Evolutionary conservation across 2,888 invertebrate species (phyloP).

Genomic region (Lypha dubia): DNA sequence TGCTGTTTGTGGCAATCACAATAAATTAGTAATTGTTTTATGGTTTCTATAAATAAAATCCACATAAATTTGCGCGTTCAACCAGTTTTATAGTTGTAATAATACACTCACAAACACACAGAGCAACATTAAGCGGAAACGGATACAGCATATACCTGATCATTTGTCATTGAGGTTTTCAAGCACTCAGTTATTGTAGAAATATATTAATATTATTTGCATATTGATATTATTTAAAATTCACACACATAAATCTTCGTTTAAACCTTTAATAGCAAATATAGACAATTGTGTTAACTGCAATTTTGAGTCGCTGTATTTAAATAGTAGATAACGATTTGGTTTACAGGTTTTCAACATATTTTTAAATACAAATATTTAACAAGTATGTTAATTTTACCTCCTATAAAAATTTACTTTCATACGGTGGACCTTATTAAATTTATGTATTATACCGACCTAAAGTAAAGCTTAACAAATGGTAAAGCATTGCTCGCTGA

Average conservation of each 20-base stretch:
- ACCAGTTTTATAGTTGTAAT: background rate
- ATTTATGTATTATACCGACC: too few relatives aligned
- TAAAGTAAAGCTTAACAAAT: too few relatives aligned
- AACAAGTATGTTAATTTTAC: too few relatives aligned
- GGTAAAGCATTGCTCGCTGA: too few relatives aligned
- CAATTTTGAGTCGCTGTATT: background rate
- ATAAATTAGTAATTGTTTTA: conserved; percentile 70
- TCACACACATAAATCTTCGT: conserved; percentile 21
- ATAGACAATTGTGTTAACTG: background rate
- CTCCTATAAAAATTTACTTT: too few relatives aligned
- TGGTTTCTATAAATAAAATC: conserved; percentile 27
- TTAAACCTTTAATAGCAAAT: conserved; percentile 14
- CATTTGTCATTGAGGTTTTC: conserved; percentile 71
- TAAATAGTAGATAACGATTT: background rate
- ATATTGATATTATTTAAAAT: conserved; percentile 9
- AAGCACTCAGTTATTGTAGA: conserved; percentile 16
- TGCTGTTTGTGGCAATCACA: conserved; percentile 47
- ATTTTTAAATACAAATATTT: too few relatives aligned
- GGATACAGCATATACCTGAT: conserved; percentile 68
- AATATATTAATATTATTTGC: conserved; percentile 28
- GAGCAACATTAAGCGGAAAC: conserved; percentile 58
- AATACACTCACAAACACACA: conserved; percentile 8
- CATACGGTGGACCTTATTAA: too few relatives aligned
- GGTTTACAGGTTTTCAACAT: too few relatives aligned
- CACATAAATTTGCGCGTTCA: background rate